Evolutionary conservation across 2,888 invertebrate genomes (phyloP), one percentile per base, ranked within the genome.

Genomic region (Mimas tiliae): DNA sequence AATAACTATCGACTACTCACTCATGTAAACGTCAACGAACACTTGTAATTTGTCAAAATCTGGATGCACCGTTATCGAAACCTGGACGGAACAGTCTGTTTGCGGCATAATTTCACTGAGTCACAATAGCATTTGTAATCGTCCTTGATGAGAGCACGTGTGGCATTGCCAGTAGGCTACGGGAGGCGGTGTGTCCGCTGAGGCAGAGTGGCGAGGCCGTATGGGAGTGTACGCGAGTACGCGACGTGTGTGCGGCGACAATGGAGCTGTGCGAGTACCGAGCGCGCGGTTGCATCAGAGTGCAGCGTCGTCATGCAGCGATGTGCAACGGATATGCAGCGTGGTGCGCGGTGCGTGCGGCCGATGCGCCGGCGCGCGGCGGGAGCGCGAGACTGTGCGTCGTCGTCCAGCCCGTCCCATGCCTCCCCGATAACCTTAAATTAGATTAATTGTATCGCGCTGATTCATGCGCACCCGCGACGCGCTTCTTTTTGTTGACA

Each of bases 391-490:
- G 93, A 93, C 93, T 91, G 91, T 87, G 85, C 90, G 93, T 82
- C 93, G 91, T 76, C 89, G 80, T 75, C 74, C 75, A 78, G 78
- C 87, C 84, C 83, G 84, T 81, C 84, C 86, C 83, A 81, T 85
- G 82, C 90, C 90, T 87, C 88, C 89, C 86, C 91, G 89, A 90
- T 91, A 91, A 89, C 89, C 91, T 86, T 90, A 91, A 92, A 92
- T 93, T 93, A 93, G 93, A 93, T 91, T 93, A 90, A 93, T 93
- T 90, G 91, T 90, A 92, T 87, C 89, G 84, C 82, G 89, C 86
- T 93, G 93, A 93, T 90, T 93, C 93, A 93, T 85, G 81, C 87
- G 80, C 77, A 80, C 79, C 86, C 83, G 83, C 84, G 80, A 81
- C 82, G 85, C 81, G 82, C 78, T 84, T 83, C 80, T 83, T 82